Evolutionary conservation across 2,113 vertebrate genomes (phyloP), one percentile per base, ranked within the genome.

Genomic region (Turdus rufiventris): DNA sequence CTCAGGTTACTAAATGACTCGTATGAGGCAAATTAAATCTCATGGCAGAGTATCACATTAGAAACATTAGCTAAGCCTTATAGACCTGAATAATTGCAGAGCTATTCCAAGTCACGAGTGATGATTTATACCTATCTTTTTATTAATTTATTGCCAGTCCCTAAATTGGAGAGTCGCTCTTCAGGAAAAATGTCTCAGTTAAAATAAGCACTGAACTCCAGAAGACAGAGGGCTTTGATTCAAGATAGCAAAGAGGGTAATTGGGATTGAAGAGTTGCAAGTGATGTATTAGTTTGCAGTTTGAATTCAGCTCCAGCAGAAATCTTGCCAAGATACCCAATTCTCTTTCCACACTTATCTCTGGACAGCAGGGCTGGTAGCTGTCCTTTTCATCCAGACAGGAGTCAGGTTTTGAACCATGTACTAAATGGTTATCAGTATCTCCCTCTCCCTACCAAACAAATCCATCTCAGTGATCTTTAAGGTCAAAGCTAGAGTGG

Each of bases 51-150:
- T 62, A 87, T 57, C 73, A 33, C 36, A 45, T 84, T 83, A 88
- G 88, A 91, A 91, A 77, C 50, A 83, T 80, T 84, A 94, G 43
- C 86, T 77, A 50, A 94, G 86, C 19, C 87, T 92, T 89, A 75
- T n/a, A 72, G 65, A 77, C 80, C 18, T 3, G 9, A 72, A 60
- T 75, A 66, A 75, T 71, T 75, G 57, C 66, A 81, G 68, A 78
- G 40, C 84, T 86, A 47, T 85, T 94, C 70, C 61, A 85, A 87
- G 75, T 85, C 70, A 34, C 1, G 0, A 72, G 53, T 47, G 57
- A 43, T 56, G 28, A 91, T 92, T 92, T 78, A 79, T 73, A 20
- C 26, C 45, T 31, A 26, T 31, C 58, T 42, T 95, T 87, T 65
- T 28, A 65, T 73, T 79, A 72, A 93, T 92, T 91, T 94, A 71